phyloP scores from a whole-genome alignment of 2,113 vertebrate species.

The Tachysurus fulvidraco region DNA sequence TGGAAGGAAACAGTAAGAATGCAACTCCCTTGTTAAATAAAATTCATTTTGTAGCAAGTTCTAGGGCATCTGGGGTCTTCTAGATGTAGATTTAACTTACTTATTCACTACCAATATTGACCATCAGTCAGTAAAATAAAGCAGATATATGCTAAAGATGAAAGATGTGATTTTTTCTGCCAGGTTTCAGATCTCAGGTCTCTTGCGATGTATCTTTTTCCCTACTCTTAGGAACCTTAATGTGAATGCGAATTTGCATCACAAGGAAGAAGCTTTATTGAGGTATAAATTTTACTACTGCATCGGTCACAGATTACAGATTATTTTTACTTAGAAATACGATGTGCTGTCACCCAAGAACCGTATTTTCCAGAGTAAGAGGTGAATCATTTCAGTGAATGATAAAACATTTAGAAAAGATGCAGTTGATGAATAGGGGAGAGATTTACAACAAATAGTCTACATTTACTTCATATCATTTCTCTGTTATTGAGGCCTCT shows the following conservation, averaged over 20 bases:
- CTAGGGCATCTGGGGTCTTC: not conserved
- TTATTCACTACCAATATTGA: not conserved
- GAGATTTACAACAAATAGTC: slow-evolving; percentile 79
- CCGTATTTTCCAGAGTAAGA: slow-evolving; percentile 81
- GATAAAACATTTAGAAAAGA: slow-evolving; percentile 65
- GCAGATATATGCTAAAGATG: not conserved
- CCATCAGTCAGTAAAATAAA: not conserved
- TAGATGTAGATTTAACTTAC: not conserved
- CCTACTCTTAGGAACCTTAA: slow-evolving; percentile 14
- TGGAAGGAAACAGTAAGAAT: not conserved
- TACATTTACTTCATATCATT: slow-evolving; percentile 43
- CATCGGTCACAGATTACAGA: not conserved
- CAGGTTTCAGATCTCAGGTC: not conserved
- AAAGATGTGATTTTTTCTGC: not conserved
- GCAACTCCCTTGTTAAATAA: not conserved
- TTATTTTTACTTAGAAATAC: slow-evolving; percentile 34
- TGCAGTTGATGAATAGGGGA: slow-evolving; percentile 73
- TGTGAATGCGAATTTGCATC: slow-evolving; percentile 21
- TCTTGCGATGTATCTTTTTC: not conserved
- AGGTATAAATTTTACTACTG: slow-evolving; percentile 33
- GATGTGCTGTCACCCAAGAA: slow-evolving; percentile 38
- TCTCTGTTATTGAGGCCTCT: slow-evolving; percentile 32
- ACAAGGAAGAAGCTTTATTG: slow-evolving; percentile 30
- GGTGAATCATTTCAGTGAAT: slow-evolving; percentile 80
- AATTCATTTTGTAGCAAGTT: not conserved